Evolutionary conservation across 2,888 invertebrate genomes (phyloP).

Genomic region (Cephus pulcher): DNA sequence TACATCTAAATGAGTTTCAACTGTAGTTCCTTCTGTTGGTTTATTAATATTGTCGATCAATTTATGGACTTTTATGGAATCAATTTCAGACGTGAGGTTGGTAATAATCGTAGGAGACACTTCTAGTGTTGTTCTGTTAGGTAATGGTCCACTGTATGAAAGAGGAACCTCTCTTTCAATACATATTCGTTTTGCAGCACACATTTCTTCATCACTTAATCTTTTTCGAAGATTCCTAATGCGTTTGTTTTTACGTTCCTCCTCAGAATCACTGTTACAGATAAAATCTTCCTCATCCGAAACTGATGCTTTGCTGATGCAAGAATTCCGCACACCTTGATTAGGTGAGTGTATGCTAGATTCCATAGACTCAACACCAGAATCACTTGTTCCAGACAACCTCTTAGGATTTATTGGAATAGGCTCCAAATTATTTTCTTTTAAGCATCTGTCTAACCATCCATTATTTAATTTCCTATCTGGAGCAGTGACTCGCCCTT

Average conservation of each 20-base stretch:
- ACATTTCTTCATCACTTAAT: conserved; percentile 29
- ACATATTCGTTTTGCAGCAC: conserved; percentile 37
- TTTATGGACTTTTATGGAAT: background rate
- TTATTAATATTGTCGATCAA: background rate
- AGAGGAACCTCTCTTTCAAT: conserved; percentile 16
- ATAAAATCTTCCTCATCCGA: conserved; percentile 78
- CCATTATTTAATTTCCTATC: conserved; percentile 68
- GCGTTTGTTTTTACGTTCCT: conserved; percentile 65
- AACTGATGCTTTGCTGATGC: conserved; percentile 14
- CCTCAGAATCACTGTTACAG: conserved; percentile 77
- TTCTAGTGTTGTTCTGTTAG: background rate
- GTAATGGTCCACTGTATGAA: conserved; percentile 16
- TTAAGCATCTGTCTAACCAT: conserved; percentile 71
- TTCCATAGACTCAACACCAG: conserved; percentile 56
- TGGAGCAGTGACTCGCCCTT: conserved; percentile 30
- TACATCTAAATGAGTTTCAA: background rate
- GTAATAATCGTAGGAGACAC: background rate
- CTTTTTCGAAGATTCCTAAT: conserved; percentile 73
- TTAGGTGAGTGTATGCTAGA: conserved; percentile 37
- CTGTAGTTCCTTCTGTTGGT: background rate
- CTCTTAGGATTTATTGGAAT: conserved; percentile 23
- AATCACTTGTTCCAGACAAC: conserved; percentile 53
- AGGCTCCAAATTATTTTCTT: conserved; percentile 41
- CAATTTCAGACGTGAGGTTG: background rate
- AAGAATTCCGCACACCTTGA: conserved; percentile 8